These are phyloP conservation scores for Drosophila borborema DNA, from an alignment of 2,888 invertebrate genomes.

Conservation along the genomic window DNA sequence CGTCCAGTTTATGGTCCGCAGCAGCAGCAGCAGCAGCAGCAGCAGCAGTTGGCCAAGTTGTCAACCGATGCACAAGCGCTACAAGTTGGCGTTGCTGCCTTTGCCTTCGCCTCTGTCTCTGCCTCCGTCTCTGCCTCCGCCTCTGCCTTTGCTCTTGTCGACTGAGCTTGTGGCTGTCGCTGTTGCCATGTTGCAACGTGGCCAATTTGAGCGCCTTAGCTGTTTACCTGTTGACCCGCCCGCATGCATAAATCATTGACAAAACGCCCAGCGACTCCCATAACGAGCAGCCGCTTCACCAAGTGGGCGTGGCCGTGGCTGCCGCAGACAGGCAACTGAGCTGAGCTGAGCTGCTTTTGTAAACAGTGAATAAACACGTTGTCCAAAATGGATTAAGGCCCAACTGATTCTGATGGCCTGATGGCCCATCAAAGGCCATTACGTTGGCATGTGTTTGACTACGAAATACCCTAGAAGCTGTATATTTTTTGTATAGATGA, in stretches of 20 bases:
- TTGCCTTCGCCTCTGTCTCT: background rate
- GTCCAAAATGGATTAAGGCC: background rate
- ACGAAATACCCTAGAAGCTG: background rate
- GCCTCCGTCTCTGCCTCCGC: background rate
- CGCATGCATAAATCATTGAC: conserved; percentile 51
- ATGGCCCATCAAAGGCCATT: background rate
- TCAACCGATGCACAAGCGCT: conserved; percentile 22
- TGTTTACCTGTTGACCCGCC: conserved; percentile 33
- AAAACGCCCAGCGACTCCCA: conserved; percentile 51
- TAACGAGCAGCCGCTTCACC: conserved; percentile 54
- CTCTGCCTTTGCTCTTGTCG: background rate
- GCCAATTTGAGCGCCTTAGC: conserved; percentile 41
- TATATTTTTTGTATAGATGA: background rate
- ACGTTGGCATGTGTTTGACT: background rate
- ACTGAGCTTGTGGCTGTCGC: background rate
- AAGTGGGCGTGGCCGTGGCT: conserved; percentile 45
- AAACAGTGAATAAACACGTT: conserved; percentile 1
- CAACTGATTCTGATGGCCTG: background rate
- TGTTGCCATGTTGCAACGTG: conserved; percentile 22
- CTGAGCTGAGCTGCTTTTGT: conserved; percentile 1
- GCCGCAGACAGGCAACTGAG: conserved; percentile 15
- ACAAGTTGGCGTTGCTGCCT: conserved; percentile 26
- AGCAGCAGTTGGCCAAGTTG: conserved; percentile 23
- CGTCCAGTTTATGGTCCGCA: conserved; percentile 52
- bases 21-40: conserved; percentile 13